These are phyloP conservation scores for Lanius ludovicianus DNA, from an alignment of 2,113 vertebrate species.

Conservation along the genomic window DNA sequence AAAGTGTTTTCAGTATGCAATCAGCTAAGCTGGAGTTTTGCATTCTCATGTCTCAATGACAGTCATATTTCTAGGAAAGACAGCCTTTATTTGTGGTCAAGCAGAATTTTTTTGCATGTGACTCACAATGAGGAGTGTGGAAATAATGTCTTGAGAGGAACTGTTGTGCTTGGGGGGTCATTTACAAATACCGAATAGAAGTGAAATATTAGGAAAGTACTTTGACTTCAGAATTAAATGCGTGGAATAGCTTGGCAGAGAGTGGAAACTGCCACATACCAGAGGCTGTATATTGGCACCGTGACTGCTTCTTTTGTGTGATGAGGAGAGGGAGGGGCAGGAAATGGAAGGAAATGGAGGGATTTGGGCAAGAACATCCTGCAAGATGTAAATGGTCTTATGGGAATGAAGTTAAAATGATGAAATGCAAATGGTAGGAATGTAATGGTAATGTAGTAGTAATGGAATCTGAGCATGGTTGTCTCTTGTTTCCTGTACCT, in stretches of 20 bases:
- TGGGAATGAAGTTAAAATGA: not conserved
- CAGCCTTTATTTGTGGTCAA: conserved; percentile 11
- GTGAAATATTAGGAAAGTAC: not conserved
- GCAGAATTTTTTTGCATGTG: not conserved
- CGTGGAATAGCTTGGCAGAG: conserved; percentile 14
- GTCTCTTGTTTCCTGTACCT: not conserved
- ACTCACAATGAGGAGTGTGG: not conserved
- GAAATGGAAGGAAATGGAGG: not conserved
- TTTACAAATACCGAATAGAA: not conserved
- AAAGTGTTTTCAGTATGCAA: conserved; percentile 25
- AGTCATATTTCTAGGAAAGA: conserved; percentile 11
- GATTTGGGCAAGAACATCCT: not conserved
- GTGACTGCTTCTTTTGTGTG: not conserved
- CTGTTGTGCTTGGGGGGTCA: not conserved
- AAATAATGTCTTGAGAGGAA: conserved; percentile 25
- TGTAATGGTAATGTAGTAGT: not conserved
- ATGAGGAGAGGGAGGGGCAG: not conserved
- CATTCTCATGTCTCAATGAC: conserved; percentile 22
- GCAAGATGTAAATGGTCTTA: not conserved
- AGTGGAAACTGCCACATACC: not conserved
- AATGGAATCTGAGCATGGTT: not conserved
- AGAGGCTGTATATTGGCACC: not conserved
- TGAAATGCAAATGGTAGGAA: not conserved
- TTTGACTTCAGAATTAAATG: conserved; percentile 30
- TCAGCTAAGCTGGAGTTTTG: conserved; percentile 36